A percentile compares a stretch with the other conserved stretches of the same genome.
Evolutionary conservation across 1,140 invertebrate genomes (phyloP).

Genomic region (Psix sp.): DNA sequence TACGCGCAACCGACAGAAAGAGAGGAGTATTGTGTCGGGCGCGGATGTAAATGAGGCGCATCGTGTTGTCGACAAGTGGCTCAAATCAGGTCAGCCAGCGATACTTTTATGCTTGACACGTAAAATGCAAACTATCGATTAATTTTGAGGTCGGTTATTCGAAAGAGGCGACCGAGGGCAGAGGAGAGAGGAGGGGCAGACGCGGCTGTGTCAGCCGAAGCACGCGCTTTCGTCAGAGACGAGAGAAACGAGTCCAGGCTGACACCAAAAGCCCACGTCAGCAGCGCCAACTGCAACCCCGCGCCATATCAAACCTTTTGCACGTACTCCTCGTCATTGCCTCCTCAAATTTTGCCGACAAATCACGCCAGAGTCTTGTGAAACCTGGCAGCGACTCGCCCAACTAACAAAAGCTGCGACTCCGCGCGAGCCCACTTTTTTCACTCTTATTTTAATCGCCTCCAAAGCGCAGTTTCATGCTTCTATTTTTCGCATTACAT

Average conservation of each 20-base stretch:
- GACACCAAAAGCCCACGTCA: constrained; percentile 37
- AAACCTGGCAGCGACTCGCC: constrained; percentile 1
- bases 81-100: constrained; percentile 64
- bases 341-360: constrained; percentile 12
- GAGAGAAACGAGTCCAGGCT: constrained; percentile 14
- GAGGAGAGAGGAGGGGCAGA: neutral
- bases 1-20: constrained; percentile 28
- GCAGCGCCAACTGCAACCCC: constrained; percentile 32
- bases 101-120: constrained; percentile 65
- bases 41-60: constrained; percentile 34
- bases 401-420: neutral
- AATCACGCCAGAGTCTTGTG: constrained; percentile 6
- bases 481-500: constrained; percentile 2
- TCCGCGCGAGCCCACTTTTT: neutral
- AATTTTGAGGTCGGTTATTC: constrained; percentile 63
- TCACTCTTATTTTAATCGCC: neutral
- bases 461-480: neutral
- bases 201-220: constrained; percentile 1
- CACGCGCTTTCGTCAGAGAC: constrained; percentile 29
- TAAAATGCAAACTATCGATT: constrained; percentile 73
- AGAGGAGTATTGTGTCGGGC: constrained; percentile 14
- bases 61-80: constrained; percentile 45
- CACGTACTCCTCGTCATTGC: constrained; percentile 13
- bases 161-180: constrained; percentile 15
- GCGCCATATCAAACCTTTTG: constrained; percentile 9